phyloP scores from a whole-genome alignment of 2,888 invertebrate species.

The Sisyra nigra region DNA sequence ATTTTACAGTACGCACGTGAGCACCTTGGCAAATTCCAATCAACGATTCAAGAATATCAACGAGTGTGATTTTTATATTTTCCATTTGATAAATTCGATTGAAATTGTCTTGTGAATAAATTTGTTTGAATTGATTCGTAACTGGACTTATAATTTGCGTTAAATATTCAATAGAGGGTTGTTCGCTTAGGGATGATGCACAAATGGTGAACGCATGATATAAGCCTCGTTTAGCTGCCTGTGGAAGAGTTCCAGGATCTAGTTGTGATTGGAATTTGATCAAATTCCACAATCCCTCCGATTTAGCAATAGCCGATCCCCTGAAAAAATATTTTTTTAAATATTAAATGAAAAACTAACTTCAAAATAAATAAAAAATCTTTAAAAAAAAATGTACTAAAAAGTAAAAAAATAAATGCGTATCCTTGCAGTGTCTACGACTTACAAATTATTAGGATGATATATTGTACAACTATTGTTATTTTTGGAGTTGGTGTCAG shows the following conservation, averaged over 20 bases:
- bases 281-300: constrained; percentile 36
- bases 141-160: constrained; percentile 29
- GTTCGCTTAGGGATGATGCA: constrained; percentile 30
- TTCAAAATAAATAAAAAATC: not conserved
- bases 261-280: constrained; percentile 33
- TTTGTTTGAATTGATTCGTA: constrained; percentile 33
- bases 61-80: constrained; percentile 45
- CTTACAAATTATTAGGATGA: too few relatives aligned
- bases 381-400: too few relatives aligned
- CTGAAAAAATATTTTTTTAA: constrained; percentile 3
- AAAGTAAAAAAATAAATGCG: too few relatives aligned
- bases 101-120: constrained; percentile 36
- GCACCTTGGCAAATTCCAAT: constrained; percentile 54
- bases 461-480: too few relatives aligned
- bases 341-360: too few relatives aligned
- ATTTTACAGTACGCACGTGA: constrained; percentile 28
- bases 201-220: constrained; percentile 57
- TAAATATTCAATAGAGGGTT: constrained; percentile 17
- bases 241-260: constrained; percentile 34
- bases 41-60: constrained; percentile 59
- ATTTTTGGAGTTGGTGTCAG: too few relatives aligned
- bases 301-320: constrained; percentile 26
- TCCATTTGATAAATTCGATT: constrained; percentile 39
- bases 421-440: too few relatives aligned
- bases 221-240: constrained; percentile 43